Evolutionary conservation across 2,797 vertebrate species (phyloP), one percentile per base, ranked within the genome.

Genomic region (Acanthurus leucopareius): DNA sequence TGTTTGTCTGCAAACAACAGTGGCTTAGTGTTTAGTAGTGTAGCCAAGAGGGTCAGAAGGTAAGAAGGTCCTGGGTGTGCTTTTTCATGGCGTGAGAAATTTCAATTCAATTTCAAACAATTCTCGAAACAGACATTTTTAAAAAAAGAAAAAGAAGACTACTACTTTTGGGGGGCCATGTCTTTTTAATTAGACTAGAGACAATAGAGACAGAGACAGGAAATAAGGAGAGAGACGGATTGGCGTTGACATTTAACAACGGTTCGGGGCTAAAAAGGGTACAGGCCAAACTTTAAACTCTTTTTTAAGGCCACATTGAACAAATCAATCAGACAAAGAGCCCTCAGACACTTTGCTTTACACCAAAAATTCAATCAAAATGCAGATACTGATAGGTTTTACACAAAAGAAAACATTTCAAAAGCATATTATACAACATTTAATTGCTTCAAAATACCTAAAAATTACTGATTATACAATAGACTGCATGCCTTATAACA

Each of bases 221-320:
- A 67, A 60, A 45, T 32, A 38, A 17, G 63, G 44, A 57, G 54
- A 35, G 7, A 59, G 38, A 44, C 25, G 28, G 10, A 73, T 35
- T 48, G 32, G 16, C 0, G 3, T 4, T 28, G 57, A 52, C n/a
- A 14, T 42, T 16, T 15, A 8, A 3, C 35, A 32, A 16, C 28
- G 38, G 20, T 61, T 35, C 17, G 14, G 28, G 16, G 16, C 38
- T 2, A 8, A 3, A 7, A 13, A 2, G 10, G 40, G 40, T 2
- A 42, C 40, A 42, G 40, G 9, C 9, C 32, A 7, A 35, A 35
- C 32, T 35, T 35, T 35, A 35, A 35, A 35, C 32, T 35, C 32
- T 35, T 35, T 35, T 35, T 35, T 35, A 35, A 7, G 32, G 32
- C 32, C 32, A 35, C 6, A 35, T 40, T n/a, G 8, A 51, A 64